Evolutionary conservation across 2,797 vertebrate species (phyloP).

Genomic region (Agapornis canus): DNA sequence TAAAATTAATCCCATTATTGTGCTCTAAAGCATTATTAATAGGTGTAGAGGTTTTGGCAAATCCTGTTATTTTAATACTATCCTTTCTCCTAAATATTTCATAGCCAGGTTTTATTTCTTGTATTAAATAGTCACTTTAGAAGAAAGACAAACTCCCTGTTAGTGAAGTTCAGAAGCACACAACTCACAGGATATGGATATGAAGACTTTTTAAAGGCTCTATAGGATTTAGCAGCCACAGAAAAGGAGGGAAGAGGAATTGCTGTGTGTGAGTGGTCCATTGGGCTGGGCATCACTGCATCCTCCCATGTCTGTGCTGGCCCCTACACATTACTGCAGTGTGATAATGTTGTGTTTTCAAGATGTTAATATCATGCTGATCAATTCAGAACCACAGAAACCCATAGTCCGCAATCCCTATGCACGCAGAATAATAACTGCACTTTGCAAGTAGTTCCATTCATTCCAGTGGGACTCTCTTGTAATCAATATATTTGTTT

Average conservation of each 20-base stretch:
- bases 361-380: not conserved
- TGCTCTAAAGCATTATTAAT: not conserved
- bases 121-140: not conserved
- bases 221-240: not conserved
- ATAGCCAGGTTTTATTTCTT: not conserved
- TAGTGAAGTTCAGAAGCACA: not conserved
- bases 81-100: not conserved
- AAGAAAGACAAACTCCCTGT: not conserved
- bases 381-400: not conserved
- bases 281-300: not conserved
- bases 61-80: not conserved
- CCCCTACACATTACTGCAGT: not conserved
- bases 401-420: not conserved
- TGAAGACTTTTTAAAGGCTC: not conserved
- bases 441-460: not conserved
- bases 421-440: not conserved
- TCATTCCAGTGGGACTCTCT: slow-evolving; percentile 46
- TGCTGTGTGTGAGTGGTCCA: fast-evolving
- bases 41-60: not conserved
- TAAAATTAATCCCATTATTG: not conserved
- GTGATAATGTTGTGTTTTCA: not conserved
- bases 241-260: not conserved
- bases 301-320: fast-evolving
- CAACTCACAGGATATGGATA: fast-evolving
- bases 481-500: slow-evolving; percentile 72